A percentile compares a stretch with the other conserved stretches of the same genome.
Evolutionary conservation across 2,888 invertebrate genomes (phyloP).

Genomic region (Campaea margaritaria): DNA sequence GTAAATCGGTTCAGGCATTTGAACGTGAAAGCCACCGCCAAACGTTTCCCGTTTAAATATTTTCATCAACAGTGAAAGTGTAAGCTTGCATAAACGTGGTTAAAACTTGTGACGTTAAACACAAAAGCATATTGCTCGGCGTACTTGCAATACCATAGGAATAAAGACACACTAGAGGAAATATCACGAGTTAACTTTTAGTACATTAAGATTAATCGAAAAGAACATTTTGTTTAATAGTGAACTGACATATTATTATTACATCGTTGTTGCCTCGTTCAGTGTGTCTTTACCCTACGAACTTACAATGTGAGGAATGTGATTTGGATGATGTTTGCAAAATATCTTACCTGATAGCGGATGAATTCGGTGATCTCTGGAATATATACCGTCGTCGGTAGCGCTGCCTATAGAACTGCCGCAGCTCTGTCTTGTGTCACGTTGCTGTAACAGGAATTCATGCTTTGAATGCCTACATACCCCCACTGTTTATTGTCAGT

Average conservation of each 20-base stretch:
- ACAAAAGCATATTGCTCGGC: slow-evolving; percentile 38
- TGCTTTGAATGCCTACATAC: not conserved
- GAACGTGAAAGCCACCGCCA: not conserved
- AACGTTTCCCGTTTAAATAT: too few species aligned
- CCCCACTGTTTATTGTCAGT: not conserved
- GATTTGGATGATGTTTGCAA: slow-evolving; percentile 7
- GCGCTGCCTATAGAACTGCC: slow-evolving; percentile 79
- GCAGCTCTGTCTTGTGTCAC: slow-evolving; percentile 77
- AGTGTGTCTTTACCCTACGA: slow-evolving; percentile 8
- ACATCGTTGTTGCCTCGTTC: not conserved
- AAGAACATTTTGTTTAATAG: not conserved
- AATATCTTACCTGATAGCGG: slow-evolving; percentile 67
- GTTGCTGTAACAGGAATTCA: slow-evolving; percentile 49
- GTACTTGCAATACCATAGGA: slow-evolving; percentile 19
- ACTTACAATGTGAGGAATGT: slow-evolving; percentile 4
- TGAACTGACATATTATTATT: too few species aligned
- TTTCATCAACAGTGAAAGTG: slow-evolving; percentile 17
- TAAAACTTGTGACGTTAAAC: slow-evolving; percentile 43
- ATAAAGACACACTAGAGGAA: slow-evolving; percentile 13
- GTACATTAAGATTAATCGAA: not conserved
- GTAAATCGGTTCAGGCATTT: too few species aligned
- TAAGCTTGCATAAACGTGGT: slow-evolving; percentile 42
- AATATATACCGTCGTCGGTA: slow-evolving; percentile 74
- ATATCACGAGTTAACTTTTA: not conserved
- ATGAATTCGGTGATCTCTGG: slow-evolving; percentile 72